These are phyloP conservation scores for Tychaedon coryphoeus DNA, from an alignment of 2,113 vertebrate species.

Conservation along the genomic window DNA sequence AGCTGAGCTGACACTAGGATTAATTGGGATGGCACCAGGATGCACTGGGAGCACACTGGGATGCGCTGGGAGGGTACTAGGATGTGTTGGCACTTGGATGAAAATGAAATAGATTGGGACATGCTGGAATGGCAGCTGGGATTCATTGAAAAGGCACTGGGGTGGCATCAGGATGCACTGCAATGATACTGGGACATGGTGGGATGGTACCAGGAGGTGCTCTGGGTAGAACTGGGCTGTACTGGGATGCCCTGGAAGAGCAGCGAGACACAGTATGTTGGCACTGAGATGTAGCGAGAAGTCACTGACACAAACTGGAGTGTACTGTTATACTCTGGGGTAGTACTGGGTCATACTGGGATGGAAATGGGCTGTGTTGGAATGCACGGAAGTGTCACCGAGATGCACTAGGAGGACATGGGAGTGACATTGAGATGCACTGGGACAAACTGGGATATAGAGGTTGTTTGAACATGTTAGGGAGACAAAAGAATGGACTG, in stretches of 20 bases:
- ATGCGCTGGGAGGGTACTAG: background rate
- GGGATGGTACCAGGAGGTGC: background rate
- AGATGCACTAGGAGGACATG: background rate
- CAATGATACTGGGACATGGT: background rate
- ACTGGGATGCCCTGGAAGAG: background rate
- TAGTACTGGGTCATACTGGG: background rate
- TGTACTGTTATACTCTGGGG: no score
- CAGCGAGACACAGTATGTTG: background rate
- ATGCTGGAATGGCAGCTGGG: background rate
- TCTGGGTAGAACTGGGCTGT: background rate
- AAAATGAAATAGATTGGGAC: background rate
- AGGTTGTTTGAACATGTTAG: no score
- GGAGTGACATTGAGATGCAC: background rate
- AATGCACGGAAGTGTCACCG: background rate
- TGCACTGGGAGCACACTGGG: background rate
- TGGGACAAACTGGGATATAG: background rate
- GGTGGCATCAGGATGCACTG: no score
- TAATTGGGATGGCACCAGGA: background rate
- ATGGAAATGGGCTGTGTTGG: background rate
- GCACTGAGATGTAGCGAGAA: background rate
- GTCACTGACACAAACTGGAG: background rate
- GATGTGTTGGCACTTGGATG: background rate
- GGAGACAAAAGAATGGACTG: background rate
- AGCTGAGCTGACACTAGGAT: background rate
- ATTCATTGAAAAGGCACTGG: background rate